Percentiles rank a stretch among this genome's conserved stretches.
phyloP scores from a whole-genome alignment of 2,888 invertebrate species.

The Dasysyrphus albostriatus region DNA sequence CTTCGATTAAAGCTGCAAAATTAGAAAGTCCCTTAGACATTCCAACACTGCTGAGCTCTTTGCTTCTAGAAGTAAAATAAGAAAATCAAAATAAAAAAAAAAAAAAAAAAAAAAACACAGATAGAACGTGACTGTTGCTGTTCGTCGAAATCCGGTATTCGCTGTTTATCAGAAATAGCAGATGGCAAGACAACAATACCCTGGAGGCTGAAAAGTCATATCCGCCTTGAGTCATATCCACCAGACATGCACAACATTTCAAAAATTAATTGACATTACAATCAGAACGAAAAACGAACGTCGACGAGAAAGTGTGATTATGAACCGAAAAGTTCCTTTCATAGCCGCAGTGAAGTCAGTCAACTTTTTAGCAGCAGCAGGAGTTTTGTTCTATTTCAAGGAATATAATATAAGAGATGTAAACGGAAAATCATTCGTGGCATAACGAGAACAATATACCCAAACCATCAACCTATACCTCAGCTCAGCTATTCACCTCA shows the following conservation, averaged over 20 bases:
- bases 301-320: constrained; percentile 27
- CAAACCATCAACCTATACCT: background rate
- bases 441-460: constrained; percentile 48
- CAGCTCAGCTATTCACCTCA: constrained; percentile 5
- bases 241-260: constrained; percentile 68
- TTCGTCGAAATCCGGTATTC: constrained; percentile 30
- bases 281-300: constrained; percentile 35
- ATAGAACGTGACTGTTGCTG: constrained; percentile 44
- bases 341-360: constrained; percentile 28
- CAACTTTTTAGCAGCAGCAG: background rate
- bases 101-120: constrained; percentile 1
- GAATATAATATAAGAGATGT: constrained; percentile 3
- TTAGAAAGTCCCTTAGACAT: constrained; percentile 45
- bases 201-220: constrained; percentile 65
- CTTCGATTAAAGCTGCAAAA: constrained; percentile 29
- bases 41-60: background rate
- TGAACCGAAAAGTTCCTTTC: constrained; percentile 49
- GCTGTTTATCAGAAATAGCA: constrained; percentile 43
- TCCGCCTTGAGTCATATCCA: constrained; percentile 66
- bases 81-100: background rate
- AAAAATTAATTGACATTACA: constrained; percentile 67
- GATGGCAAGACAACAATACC: constrained; percentile 52
- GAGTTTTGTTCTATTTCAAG: constrained; percentile 33
- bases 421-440: constrained; percentile 55
- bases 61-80: background rate